Evolutionary conservation across 1,140 invertebrate genomes (phyloP).

Genomic region (Chlorops oryzae): DNA sequence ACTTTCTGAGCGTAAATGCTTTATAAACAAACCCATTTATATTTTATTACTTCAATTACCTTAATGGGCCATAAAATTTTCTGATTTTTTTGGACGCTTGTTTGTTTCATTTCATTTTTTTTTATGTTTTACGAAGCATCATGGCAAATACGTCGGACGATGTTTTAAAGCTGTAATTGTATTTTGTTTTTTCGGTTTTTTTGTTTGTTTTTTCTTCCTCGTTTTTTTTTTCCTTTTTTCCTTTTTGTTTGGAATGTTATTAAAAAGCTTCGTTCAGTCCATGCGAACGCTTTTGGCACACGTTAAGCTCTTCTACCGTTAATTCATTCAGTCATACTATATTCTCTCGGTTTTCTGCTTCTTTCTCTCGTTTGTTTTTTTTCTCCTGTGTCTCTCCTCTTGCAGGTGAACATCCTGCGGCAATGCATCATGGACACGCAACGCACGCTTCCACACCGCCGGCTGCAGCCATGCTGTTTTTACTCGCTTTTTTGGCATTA

Average conservation of each 20-base stretch:
- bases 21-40: no score
- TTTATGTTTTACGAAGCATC: no score
- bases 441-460: constrained; percentile 19
- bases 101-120: not conserved
- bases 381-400: constrained; percentile 23
- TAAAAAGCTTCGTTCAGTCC: no score
- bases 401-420: constrained; percentile 74
- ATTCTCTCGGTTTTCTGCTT: not conserved
- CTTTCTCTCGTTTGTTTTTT: not conserved
- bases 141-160: no score
- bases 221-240: not conserved
- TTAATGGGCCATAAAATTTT: not conserved
- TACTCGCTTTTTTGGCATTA: constrained; percentile 7
- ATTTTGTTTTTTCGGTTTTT: not conserved
- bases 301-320: no score
- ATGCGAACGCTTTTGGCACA: no score
- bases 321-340: no score
- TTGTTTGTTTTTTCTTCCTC: not conserved
- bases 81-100: not conserved
- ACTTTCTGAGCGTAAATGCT: no score
- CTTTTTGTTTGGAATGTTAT: no score
- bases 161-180: no score
- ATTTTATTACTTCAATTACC: not conserved
- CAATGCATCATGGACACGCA: constrained; percentile 67
- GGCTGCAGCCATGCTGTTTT: constrained; percentile 2